Percentiles rank a stretch among this genome's conserved stretches.
Conservation (phyloP, 2,797 vertebrate species). For the Naso thynnoides region DNA sequence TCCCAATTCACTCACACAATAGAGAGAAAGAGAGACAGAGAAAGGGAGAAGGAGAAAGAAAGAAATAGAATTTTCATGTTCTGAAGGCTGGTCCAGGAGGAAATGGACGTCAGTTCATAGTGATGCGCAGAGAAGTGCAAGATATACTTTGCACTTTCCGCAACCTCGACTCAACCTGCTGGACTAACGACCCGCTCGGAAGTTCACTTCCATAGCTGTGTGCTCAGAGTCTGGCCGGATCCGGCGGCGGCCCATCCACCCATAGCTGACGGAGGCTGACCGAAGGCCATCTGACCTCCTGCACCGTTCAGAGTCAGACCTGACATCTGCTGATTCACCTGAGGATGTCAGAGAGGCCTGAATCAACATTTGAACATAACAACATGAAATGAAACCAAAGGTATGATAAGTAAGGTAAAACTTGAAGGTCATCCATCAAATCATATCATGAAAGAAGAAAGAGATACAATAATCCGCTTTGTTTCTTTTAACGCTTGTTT, state of each 20-base stretch:
- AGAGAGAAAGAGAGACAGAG: conserved; percentile 87
- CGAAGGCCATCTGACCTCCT: conserved; percentile 84
- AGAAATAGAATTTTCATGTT: conserved; percentile 76
- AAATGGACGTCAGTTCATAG: conserved; percentile 83
- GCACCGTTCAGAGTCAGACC: conserved; percentile 89
- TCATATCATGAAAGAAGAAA: too few species aligned
- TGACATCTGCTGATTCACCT: conserved; percentile 97
- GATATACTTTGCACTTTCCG: conserved; percentile 55
- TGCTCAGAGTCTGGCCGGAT: conserved; percentile 95
- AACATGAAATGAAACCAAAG: background rate
- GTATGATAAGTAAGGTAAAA: too few species aligned
- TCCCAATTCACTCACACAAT: conserved; percentile 91
- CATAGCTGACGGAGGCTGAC: conserved; percentile 88
- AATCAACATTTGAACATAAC: conserved; percentile 1
- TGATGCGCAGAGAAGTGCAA: conserved; percentile 55
- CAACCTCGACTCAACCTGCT: conserved; percentile 57
- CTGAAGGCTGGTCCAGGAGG: conserved; percentile 73
- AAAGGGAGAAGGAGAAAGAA: conserved; percentile 55
- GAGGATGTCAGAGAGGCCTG: conserved; percentile 20
- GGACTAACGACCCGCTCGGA: conserved; percentile 34
- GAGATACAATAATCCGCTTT: too few species aligned
- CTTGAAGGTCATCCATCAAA: too few species aligned
- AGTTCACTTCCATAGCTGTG: conserved; percentile 96
- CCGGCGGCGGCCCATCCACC: conserved; percentile 89
- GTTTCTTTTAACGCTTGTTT: too few species aligned